phyloP scores from a whole-genome alignment of 2,888 invertebrate species.

The Tubulanus polymorphus region DNA sequence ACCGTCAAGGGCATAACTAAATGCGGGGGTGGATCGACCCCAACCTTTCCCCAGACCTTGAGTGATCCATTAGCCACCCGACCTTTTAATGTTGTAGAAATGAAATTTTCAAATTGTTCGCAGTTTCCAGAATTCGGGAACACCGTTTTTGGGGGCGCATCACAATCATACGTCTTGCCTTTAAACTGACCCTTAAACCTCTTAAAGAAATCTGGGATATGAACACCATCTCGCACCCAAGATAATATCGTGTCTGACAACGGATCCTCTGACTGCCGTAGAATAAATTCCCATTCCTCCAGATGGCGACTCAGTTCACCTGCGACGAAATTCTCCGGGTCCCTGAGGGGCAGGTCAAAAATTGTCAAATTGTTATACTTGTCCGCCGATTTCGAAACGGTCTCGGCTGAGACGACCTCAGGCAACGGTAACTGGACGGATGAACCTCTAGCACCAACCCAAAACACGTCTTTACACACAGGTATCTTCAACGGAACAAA shows the following conservation, averaged over 20 bases:
- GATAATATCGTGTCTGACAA: neutral
- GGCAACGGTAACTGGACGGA: too few relatives aligned
- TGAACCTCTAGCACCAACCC: too few relatives aligned
- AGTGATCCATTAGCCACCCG: constrained; percentile 11
- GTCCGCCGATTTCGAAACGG: too few relatives aligned
- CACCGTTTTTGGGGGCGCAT: neutral
- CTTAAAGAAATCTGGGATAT: constrained; percentile 9
- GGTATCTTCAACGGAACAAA: too few relatives aligned
- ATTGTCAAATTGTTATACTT: too few relatives aligned
- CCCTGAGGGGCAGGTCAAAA: constrained; percentile 8
- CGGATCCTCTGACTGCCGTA: neutral
- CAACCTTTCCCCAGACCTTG: constrained; percentile 7
- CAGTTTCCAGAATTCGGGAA: constrained; percentile 2
- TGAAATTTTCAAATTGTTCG: constrained; percentile 2
- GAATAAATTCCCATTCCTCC: constrained; percentile 1
- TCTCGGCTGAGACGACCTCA: too few relatives aligned
- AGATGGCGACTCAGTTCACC: constrained; percentile 8
- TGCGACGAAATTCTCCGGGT: constrained; percentile 13
- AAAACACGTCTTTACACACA: too few relatives aligned
- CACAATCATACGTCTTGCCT: constrained; percentile 7
- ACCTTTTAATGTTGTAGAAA: constrained; percentile 1
- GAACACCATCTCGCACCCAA: constrained; percentile 12
- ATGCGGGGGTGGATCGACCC: constrained; percentile 8
- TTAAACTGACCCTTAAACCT: constrained; percentile 16
- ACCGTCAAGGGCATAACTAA: constrained; percentile 15